Evolutionary conservation across 2,797 vertebrate genomes (phyloP), one percentile per base, ranked within the genome.

Genomic region (Manis crassicaudata): DNA sequence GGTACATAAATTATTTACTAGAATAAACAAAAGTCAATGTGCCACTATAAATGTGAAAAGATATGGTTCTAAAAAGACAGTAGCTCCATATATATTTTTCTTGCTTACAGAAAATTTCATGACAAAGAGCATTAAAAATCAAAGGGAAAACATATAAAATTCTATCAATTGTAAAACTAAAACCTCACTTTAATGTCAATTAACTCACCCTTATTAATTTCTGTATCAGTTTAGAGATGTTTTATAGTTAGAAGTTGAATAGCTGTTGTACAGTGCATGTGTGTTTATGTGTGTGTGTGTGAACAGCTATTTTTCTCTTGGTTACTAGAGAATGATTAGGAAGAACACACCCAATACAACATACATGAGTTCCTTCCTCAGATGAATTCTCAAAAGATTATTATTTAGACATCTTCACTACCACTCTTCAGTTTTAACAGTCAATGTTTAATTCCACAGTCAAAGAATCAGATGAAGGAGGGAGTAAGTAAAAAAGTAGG

Each of bases 351-450:
- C 87, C 25, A 94, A 62, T 32, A 94, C 23, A 90, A 88, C 6
- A 32, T 56, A 20, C 62, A 1, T 62, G 21, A 92, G n/a, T 72
- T 90, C 76, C 18, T 75, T 94, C 60, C 20, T 95, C 54, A 40
- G 60, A 14, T 92, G 60, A 96, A 87, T 60, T 96, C 32, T 79
- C 88, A 85, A 87, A 92, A 80, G 58, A 76, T 17, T 75, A 54
- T 54, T 82, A 94, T 77, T 80, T 94, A 56, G 37, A 35, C 43
- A 90, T 86, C 27, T 35, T 79, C 70, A 92, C 18, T 11, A 56
- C 43, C 35, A 88, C 9, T 68, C 32, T 50, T 89, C 35, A 91
- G 81, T 77, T 90, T 95, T 92, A 95, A 95, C 10, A 46, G 46
- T 46, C 46, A 46, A 46, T 46, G 46, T 46, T 46, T 46, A 46